Conservation (phyloP, 2,888 invertebrate genomes). For the Baccha elongata region DNA sequence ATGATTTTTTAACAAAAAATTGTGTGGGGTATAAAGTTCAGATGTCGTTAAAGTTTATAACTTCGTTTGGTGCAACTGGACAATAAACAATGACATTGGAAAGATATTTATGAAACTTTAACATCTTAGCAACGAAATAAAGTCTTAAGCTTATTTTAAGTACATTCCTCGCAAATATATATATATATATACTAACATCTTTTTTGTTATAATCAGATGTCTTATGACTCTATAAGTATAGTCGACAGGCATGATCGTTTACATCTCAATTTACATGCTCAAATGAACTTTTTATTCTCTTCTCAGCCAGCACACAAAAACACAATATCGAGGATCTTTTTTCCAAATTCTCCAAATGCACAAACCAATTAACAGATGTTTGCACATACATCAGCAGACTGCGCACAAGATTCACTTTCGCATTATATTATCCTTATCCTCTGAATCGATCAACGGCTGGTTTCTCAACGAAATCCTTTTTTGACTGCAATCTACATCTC, state of each 20-base stretch:
- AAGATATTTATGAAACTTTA: too few relatives aligned
- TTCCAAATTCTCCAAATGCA: slow-evolving; percentile 11
- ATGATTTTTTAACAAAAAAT: too few relatives aligned
- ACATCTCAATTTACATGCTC: slow-evolving; percentile 68
- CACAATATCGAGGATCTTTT: slow-evolving; percentile 45
- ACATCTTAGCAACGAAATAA: too few relatives aligned
- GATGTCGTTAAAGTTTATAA: too few relatives aligned
- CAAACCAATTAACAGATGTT: slow-evolving; percentile 71
- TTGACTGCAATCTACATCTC: slow-evolving; percentile 64
- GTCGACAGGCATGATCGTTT: slow-evolving; percentile 41
- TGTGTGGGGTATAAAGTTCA: too few relatives aligned
- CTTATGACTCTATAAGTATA: too few relatives aligned
- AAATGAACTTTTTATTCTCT: slow-evolving; percentile 35
- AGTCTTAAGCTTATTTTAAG: too few relatives aligned
- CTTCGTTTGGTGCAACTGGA: too few relatives aligned
- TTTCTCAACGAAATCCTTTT: slow-evolving; percentile 44
- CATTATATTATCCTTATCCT: slow-evolving; percentile 6
- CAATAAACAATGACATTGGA: too few relatives aligned
- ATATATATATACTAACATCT: too few relatives aligned
- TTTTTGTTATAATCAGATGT: too few relatives aligned
- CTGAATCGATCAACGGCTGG: slow-evolving; percentile 42
- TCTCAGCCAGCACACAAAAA: slow-evolving; percentile 1
- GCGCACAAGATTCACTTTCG: slow-evolving; percentile 11
- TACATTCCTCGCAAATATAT: too few relatives aligned
- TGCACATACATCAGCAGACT: slow-evolving; percentile 1